Evolutionary conservation across 2,113 vertebrate species (phyloP).

Genomic region (Periophthalmodon schlosseri): DNA sequence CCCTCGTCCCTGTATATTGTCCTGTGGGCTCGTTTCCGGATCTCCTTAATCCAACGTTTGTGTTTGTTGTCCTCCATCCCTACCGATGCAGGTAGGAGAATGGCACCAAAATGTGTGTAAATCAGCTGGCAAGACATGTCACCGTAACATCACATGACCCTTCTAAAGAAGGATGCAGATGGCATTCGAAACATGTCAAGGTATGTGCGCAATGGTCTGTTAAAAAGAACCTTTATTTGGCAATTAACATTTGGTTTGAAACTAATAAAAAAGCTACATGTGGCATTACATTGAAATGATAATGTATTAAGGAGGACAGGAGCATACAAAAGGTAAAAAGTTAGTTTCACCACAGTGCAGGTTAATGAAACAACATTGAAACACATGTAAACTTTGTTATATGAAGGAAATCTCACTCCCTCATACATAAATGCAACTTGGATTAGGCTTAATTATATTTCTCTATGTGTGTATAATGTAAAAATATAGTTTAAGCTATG

Average conservation of each 20-base stretch:
- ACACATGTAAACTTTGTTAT: constrained; percentile 9
- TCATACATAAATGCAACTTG: constrained; percentile 18
- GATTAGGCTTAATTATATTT: neutral
- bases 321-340: constrained; percentile 50
- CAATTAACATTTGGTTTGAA: neutral
- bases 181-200: no score
- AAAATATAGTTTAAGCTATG: neutral
- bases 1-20: no score
- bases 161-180: no score
- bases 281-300: neutral
- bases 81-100: no score
- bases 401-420: constrained; percentile 47
- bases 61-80: no score
- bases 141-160: no score
- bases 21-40: no score
- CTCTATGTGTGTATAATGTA: neutral
- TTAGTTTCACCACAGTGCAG: constrained; percentile 40
- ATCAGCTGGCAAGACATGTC: no score
- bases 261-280: neutral
- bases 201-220: no score
- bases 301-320: constrained; percentile 44
- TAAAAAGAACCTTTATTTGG: no score
- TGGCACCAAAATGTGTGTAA: no score
- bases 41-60: no score
- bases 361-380: constrained; percentile 39